Evolutionary conservation across 2,113 vertebrate genomes (phyloP), one percentile per base, ranked within the genome.

Genomic region (Struthidea cinerea): DNA sequence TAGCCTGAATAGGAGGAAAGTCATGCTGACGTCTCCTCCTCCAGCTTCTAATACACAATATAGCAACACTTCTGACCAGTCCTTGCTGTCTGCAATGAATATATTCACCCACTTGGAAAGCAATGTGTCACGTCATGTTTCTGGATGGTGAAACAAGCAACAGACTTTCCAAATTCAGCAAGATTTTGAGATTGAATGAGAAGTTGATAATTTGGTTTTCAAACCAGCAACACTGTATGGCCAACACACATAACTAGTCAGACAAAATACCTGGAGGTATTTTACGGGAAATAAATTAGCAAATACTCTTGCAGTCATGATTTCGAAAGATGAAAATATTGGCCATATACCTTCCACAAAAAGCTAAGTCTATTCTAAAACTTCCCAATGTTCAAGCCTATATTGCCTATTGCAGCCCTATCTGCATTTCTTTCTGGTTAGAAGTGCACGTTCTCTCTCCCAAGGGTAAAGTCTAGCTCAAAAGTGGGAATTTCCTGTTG

Each of bases 401-500:
- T 39, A 59, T 11, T 50, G 16, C 60, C 47, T 13, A 28, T 4
- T 68, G 52, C 49, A 88, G 49, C 20, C 64, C 23, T 17, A 33
- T 13, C 16, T 59, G 56, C 39, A 55, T 30, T 42, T 87, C 32
- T 9, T 67, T 46, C 47, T 56, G 33, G 35, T 60, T n/a, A 90
- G 20, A 52, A 56, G 19, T 0, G 0, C 24, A n/a, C 2, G 2
- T n/a, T 17, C 26, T 28, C n/a, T 22, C 50, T 90, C 53, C 81
- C 81, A 39, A 26, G n/a, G 13, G 39, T 53, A 49, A 83, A 69
- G 4, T 24, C 49, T 32, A 78, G 50, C 21, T 74, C 32, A 84
- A 22, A 84, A 93, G 28, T 37, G 42, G 64, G 73, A 81, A 87
- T 84, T 89, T 91, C 76, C 50, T 23, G 47, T 32, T 89, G 50